A percentile compares a stretch with the other conserved stretches of the same genome.
phyloP scores from a whole-genome alignment of 2,888 invertebrate genomes.

The Itoplectis maculator region DNA sequence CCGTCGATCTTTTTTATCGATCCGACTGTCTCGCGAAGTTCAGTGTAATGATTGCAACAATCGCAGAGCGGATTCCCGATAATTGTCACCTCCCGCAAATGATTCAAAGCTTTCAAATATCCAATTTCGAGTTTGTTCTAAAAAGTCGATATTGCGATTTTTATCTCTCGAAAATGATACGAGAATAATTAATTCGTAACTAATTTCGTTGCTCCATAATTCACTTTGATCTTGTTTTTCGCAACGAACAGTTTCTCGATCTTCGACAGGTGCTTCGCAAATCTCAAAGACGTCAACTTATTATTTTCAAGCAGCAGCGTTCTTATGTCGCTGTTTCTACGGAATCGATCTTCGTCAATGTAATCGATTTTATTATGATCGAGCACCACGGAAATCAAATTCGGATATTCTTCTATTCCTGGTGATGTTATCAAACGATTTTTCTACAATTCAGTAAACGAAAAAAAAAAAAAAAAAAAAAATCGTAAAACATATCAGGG shows the following conservation, averaged over 20 bases:
- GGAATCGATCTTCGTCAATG: slow-evolving; percentile 63
- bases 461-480: no score
- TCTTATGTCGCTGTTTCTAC: slow-evolving; percentile 59
- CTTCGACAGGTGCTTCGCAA: slow-evolving; percentile 62
- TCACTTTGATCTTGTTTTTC: slow-evolving; percentile 71
- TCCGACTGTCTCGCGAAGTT: slow-evolving; percentile 9
- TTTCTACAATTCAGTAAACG: no score
- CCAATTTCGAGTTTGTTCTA: slow-evolving; percentile 29
- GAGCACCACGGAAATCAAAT: slow-evolving; percentile 67
- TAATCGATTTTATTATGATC: slow-evolving; percentile 72
- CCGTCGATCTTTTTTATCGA: slow-evolving; percentile 46
- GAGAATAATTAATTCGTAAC: neutral
- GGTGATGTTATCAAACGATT: no score
- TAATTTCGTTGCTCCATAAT: neutral
- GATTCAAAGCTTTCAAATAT: slow-evolving; percentile 35
- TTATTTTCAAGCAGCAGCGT: slow-evolving; percentile 73
- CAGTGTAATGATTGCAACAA: slow-evolving; percentile 12
- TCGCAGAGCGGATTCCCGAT: slow-evolving; percentile 56
- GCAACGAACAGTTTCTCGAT: slow-evolving; percentile 72
- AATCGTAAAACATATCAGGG: no score
- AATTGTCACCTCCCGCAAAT: slow-evolving; percentile 63
- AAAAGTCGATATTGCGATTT: slow-evolving; percentile 18
- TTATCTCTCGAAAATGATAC: neutral
- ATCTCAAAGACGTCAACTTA: slow-evolving; percentile 68
- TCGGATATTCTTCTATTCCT: slow-evolving; percentile 68